Base-by-base conservation (phyloP, 2,888 invertebrate genomes). In the Microplitis manilae region DNA sequence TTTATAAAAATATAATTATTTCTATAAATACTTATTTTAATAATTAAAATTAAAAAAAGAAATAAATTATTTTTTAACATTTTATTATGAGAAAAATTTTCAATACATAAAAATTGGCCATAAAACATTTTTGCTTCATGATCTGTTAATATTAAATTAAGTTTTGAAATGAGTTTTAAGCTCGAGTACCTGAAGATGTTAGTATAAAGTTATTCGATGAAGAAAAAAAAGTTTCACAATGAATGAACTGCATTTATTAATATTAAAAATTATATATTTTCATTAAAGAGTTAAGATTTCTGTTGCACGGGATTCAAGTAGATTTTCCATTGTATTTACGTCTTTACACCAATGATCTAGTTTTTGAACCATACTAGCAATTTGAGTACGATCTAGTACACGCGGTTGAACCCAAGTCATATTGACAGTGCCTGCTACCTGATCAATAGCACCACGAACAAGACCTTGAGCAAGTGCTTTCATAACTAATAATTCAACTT, bases 401-500 rank as follows among this genome's bases (percentile, higher is more conserved):
- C 96, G 91, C 4, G 96, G 96, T 88, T 96, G 96, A 7, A 96
- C 96, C 96, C 96, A 96, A 8, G 94, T 94, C 93, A 96, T 94
- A 86, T 94, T 94, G 1, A 96, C 95, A 73, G 92, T 93, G 80
- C 90, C 91, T 39, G 92, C 92, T 41, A 98, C 97, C 92, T 98
- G 97, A 91, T 99, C 98, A 82, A 99, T 98, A 78, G 96, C 96
- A 1, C 98, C 99, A 77, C 95, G 94, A 5, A 99, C 96, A 15
- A 99, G 92, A 30, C 96, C 97, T 88, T 98, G 95, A 0, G 98
- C 97, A 39, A 99, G 90, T 0, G 99, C 99, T 90, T 98, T 98
- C 99, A 99, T 99, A 0, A 99, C 97, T 67, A 99, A 91, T 80
- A 98, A 92, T 88, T 99, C 99, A 20, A 99, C 97, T 88, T 97